Conservation (phyloP, 2,113 vertebrate species). For the Phyllopteryx taeniolatus region DNA sequence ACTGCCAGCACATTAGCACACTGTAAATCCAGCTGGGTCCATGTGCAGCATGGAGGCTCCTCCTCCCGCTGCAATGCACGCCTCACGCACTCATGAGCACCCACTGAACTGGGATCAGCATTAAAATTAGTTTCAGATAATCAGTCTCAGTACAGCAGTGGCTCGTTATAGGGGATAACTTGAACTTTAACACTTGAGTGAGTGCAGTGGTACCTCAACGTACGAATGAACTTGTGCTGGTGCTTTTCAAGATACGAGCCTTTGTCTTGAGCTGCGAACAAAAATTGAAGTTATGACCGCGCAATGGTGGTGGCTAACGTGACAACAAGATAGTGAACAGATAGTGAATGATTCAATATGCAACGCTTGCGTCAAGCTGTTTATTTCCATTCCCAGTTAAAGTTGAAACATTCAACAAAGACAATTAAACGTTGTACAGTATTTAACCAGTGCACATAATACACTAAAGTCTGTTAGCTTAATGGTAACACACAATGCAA, state of each 20-base stretch:
- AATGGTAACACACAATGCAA: background rate
- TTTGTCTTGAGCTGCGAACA: too few relatives aligned
- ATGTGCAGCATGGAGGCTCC: conserved; percentile 43
- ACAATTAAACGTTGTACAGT: background rate
- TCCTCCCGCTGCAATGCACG: conserved; percentile 33
- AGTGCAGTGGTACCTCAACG: too few relatives aligned
- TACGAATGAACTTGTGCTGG: too few relatives aligned
- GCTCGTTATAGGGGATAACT: background rate
- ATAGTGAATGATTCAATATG: too few relatives aligned
- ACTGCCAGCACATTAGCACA: conserved; percentile 49
- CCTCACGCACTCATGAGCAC: conserved; percentile 23
- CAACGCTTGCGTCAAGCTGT: too few relatives aligned
- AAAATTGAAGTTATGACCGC: too few relatives aligned
- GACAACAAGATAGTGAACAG: too few relatives aligned
- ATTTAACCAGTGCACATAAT: background rate
- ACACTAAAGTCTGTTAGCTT: background rate
- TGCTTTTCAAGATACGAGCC: too few relatives aligned
- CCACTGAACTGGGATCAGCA: conserved; percentile 28
- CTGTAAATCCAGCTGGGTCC: conserved; percentile 41
- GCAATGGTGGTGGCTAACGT: too few relatives aligned
- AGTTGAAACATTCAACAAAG: background rate
- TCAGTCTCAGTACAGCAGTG: background rate
- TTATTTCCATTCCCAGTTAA: background rate
- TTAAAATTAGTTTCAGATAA: conserved; percentile 11
- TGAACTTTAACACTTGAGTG: background rate